Evolutionary conservation across 2,113 vertebrate species (phyloP).

Genomic region (Theristicus caerulescens): DNA sequence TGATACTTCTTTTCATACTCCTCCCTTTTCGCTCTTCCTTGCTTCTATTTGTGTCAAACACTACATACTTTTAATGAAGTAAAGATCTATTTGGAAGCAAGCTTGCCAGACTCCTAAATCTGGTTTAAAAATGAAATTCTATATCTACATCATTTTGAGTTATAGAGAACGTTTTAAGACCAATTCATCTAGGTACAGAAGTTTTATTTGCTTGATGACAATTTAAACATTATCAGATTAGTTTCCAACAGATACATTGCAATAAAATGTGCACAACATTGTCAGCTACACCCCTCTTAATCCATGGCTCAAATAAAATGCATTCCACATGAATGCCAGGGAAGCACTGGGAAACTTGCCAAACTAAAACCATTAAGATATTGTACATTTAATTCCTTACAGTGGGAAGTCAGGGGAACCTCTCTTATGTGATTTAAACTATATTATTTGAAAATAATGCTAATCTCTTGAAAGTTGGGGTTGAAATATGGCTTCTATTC

Average conservation of each 20-base stretch:
- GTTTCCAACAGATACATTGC: background rate
- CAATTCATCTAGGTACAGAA: background rate
- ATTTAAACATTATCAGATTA: constrained; percentile 11
- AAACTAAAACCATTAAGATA: background rate
- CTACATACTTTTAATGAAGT: background rate
- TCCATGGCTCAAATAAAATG: background rate
- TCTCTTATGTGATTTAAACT: background rate
- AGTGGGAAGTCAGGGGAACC: background rate
- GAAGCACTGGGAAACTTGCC: background rate
- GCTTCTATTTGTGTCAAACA: background rate
- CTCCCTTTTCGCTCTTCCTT: background rate
- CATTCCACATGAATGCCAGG: background rate
- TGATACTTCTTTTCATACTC: background rate
- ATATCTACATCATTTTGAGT: background rate
- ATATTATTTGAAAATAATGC: background rate
- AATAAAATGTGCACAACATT: background rate
- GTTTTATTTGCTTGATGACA: background rate
- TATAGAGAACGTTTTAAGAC: background rate
- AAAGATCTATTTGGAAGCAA: background rate
- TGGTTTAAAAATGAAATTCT: background rate
- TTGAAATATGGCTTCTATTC: background rate
- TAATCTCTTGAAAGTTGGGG: background rate
- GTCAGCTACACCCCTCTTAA: constrained; percentile 9
- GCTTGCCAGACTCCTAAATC: background rate
- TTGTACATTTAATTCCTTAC: background rate